Evolutionary conservation across 2,888 invertebrate species (phyloP).

Genomic region (Platynereis dumerilii): DNA sequence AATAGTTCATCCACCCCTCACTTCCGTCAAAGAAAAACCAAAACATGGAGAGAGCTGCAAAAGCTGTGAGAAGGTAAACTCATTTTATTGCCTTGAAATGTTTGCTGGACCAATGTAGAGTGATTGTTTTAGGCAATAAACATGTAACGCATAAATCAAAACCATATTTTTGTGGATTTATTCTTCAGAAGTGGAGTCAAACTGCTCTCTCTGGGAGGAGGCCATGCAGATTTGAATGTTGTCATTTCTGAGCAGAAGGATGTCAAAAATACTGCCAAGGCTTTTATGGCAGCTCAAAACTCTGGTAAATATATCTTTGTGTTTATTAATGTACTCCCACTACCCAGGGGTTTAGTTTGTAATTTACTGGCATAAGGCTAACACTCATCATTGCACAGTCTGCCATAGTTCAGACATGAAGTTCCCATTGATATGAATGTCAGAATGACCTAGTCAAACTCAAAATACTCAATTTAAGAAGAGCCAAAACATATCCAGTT

Average conservation of each 20-base stretch:
- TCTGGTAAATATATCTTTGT: constrained; percentile 45
- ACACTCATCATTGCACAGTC: no score
- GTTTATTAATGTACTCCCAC: not conserved
- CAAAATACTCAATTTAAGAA: no score
- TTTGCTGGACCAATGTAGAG: not conserved
- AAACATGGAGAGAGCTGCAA: constrained; percentile 50
- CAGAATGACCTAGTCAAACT: no score
- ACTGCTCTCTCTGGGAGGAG: constrained; percentile 63
- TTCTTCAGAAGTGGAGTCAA: constrained; percentile 64
- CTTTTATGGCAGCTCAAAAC: constrained; percentile 64
- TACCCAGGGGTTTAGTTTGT: not conserved
- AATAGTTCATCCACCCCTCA: not conserved
- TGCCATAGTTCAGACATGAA: no score
- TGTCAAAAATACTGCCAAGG: constrained; percentile 63
- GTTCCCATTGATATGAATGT: no score
- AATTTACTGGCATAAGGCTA: not conserved
- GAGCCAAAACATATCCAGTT: no score
- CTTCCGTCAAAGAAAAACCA: constrained; percentile 24
- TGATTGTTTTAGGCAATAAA: not conserved
- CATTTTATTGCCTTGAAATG: not conserved
- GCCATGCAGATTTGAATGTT: constrained; percentile 65
- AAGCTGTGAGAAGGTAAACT: constrained; percentile 48
- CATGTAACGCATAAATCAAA: not conserved
- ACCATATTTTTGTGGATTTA: no score
- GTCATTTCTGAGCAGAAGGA: constrained; percentile 66